A percentile compares a stretch with the other conserved stretches of the same genome.
These are phyloP conservation scores for Pycnonotus jocosus DNA, from an alignment of 2,113 vertebrate genomes.

Conservation along the genomic window DNA sequence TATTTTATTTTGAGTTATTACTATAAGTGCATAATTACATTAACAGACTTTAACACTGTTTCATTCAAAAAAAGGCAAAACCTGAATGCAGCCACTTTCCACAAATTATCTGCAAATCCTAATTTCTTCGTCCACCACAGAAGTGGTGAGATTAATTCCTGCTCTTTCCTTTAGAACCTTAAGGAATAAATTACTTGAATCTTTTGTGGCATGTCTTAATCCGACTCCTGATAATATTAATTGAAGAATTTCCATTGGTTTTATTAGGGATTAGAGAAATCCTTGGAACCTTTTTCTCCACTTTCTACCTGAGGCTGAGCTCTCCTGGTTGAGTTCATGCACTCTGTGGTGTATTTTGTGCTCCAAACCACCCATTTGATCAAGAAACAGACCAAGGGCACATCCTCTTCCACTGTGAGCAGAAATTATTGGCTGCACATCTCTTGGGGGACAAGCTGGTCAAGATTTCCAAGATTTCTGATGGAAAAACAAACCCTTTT, in stretches of 20 bases:
- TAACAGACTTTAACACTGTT: not conserved
- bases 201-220: not conserved
- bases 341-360: not conserved
- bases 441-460: not conserved
- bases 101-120: not conserved
- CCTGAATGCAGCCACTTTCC: not conserved
- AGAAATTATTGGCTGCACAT: not conserved
- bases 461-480: not conserved
- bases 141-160: not conserved
- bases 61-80: not conserved
- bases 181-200: not conserved
- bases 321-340: not conserved
- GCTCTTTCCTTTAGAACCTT: not conserved
- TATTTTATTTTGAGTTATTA: not conserved
- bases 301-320: not conserved
- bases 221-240: not conserved
- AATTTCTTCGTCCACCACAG: not conserved
- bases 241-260: not conserved
- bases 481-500: not conserved
- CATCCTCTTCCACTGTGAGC: not conserved
- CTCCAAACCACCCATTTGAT: not conserved
- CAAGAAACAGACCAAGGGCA: not conserved
- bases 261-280: not conserved
- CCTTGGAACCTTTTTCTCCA: not conserved
- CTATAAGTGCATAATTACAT: not conserved